Base-by-base conservation (phyloP, 2,888 invertebrate genomes). In the Tupiocoris notatus region DNA sequence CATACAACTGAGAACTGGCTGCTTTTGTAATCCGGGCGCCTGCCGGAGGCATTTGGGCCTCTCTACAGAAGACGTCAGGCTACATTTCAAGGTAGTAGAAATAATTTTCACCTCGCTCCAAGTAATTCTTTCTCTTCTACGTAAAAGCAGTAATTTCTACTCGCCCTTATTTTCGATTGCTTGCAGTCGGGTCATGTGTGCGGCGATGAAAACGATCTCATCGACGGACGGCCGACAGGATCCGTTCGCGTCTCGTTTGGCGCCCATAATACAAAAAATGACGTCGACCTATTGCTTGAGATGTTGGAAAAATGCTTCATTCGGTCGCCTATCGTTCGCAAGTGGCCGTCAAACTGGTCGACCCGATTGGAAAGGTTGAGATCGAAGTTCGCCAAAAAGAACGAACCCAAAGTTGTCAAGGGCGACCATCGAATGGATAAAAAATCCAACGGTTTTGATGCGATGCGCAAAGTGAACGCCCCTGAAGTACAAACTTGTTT, bases 21-120 rank as follows among this genome's bases (percentile, higher is more conserved):
- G 98, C 83, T 96, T 97, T 83, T 98, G 98, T 84, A 98, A 98
- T 85, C 92, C 96, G 0, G 98, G 98, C 16, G 93, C 96, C 1
- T 98, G 98, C 83, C 94, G 96, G 83, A 86, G 89, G 66, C 92
- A 93, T 82, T 85, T 98, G 63, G 84, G 86, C 6, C 85, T 95
- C 7, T 86, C 89, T 0, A 87, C 91, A 70, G 86, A 88, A 16
- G 90, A 75, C 39, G 75, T 78, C 20, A 65, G 64, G 22, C 66
- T 18, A 22, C 77, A 78, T 63, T 78, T 67, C 58, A n/a, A 75
- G 76, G 79, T 79, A n/a, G n/a, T n/a, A n/a, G n/a, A n/a, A n/a
- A n/a, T n/a, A n/a, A n/a, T n/a, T n/a, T n/a, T n/a, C n/a, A n/a
- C n/a, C n/a, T n/a, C n/a, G n/a, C n/a, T n/a, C n/a, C n/a, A n/a